Conservation (phyloP, 2,797 vertebrate genomes). For the Oreochromis mossambicus region DNA sequence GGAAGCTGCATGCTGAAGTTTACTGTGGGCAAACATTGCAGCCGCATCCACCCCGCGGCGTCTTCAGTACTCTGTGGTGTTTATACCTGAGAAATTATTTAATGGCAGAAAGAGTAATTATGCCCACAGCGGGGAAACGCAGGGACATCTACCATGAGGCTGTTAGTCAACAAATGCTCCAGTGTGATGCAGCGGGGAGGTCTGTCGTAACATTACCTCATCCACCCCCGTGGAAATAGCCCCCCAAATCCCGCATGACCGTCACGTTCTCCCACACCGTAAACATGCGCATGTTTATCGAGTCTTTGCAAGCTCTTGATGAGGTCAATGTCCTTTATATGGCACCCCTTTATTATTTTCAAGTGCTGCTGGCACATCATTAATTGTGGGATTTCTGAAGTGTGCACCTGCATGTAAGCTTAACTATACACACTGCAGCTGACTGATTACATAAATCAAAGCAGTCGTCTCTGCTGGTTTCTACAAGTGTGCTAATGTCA, state of each 20-base stretch:
- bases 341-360: not conserved
- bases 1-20: not conserved
- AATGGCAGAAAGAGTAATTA: not conserved
- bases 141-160: not conserved
- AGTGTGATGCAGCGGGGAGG: not conserved
- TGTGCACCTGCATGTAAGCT: not conserved
- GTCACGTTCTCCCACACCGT: constrained; percentile 28
- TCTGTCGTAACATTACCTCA: constrained; percentile 51
- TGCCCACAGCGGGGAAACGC: not conserved
- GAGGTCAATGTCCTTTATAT: not conserved
- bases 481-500: not conserved
- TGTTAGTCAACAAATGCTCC: not conserved
- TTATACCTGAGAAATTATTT: not conserved
- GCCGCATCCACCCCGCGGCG: not conserved
- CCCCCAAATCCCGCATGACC: constrained; percentile 22
- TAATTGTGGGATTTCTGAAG: not conserved
- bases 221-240: not conserved
- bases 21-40: not conserved
- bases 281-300: not conserved
- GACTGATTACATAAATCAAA: constrained; percentile 7
- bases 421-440: not conserved
- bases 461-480: not conserved
- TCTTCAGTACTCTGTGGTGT: not conserved
- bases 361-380: not conserved
- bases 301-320: not conserved